Conservation (phyloP, 2,113 vertebrate species). For the Thymallus thymallus region DNA sequence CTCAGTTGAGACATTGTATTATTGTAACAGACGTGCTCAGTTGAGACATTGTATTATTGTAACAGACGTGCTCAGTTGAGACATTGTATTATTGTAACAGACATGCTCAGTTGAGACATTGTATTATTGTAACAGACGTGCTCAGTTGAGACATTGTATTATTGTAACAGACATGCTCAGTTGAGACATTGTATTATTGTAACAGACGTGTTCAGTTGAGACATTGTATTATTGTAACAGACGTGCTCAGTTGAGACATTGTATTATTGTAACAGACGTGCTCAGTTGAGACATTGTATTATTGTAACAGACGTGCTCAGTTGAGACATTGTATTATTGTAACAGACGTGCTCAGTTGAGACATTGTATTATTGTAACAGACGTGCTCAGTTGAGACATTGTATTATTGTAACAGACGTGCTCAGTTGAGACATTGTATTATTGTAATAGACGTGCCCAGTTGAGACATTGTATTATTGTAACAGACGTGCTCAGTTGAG, state of each 20-base stretch:
- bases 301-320: conserved; percentile 68
- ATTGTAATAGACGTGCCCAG: conserved; percentile 68
- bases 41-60: too few species aligned
- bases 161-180: conserved; percentile 68
- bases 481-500: conserved; percentile 79
- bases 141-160: conserved; percentile 77
- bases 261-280: conserved; percentile 31
- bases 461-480: conserved; percentile 63
- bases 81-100: too few species aligned
- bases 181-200: conserved; percentile 63
- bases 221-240: conserved; percentile 12
- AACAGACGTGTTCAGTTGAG: conserved; percentile 79
- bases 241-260: conserved; percentile 80
- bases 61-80: too few species aligned
- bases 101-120: conserved; percentile 80
- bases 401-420: conserved; percentile 31
- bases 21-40: too few species aligned
- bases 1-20: too few species aligned
- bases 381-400: conserved; percentile 80
- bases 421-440: conserved; percentile 77
- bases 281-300: conserved; percentile 77
- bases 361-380: conserved; percentile 12
- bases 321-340: conserved; percentile 63
- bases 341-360: conserved; percentile 79
- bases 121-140: conserved; percentile 33